These are phyloP conservation scores for Peucedramus taeniatus DNA, from an alignment of 2,113 vertebrate genomes.

Conservation along the genomic window DNA sequence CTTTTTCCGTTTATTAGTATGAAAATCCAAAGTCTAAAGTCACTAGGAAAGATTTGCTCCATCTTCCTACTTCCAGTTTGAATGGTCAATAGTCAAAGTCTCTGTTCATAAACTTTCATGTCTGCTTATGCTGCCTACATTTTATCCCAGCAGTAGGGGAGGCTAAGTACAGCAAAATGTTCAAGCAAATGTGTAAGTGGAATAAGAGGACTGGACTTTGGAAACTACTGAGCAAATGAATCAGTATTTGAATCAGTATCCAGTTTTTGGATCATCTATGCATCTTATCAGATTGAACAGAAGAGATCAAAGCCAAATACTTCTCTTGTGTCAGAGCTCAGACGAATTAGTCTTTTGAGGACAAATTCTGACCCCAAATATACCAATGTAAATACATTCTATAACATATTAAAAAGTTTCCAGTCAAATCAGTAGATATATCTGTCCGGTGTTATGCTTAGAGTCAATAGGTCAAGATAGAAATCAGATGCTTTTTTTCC, in stretches of 20 bases:
- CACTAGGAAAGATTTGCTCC: not conserved
- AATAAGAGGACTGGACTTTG: not conserved
- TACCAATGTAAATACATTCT: not conserved
- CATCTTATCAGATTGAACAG: not conserved
- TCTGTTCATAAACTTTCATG: not conserved
- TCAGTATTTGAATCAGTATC: not conserved
- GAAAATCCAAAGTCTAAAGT: constrained; percentile 60
- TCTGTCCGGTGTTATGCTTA: not conserved
- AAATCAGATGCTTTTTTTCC: not conserved
- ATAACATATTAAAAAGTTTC: not conserved
- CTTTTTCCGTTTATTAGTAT: constrained; percentile 26
- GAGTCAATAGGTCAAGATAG: not conserved
- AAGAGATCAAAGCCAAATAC: not conserved
- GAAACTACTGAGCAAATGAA: not conserved
- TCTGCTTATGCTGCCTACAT: not conserved
- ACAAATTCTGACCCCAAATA: not conserved
- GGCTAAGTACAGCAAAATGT: not conserved
- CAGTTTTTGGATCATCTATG: not conserved
- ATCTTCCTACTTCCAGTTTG: not conserved
- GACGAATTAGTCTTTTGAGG: not conserved
- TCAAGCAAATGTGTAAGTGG: not conserved
- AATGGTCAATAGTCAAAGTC: not conserved
- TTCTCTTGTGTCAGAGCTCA: not conserved
- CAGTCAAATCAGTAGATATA: not conserved
- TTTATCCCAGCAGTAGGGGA: not conserved